phyloP scores from a whole-genome alignment of 2,113 vertebrate species.

The Ardeotis arabs region DNA sequence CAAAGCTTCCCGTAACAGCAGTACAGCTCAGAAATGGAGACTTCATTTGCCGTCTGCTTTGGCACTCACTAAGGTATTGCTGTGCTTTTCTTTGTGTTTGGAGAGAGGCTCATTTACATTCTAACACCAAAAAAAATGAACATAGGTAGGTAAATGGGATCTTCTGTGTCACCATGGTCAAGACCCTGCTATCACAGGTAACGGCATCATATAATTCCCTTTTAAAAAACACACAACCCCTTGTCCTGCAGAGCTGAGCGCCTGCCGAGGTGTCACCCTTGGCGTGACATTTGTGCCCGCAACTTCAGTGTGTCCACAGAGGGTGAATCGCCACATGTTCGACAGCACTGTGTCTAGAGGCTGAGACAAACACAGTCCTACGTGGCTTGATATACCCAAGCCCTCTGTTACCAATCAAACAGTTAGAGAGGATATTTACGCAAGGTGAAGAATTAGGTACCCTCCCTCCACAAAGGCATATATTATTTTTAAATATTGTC shows the following conservation, averaged over 20 bases:
- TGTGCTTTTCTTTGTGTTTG: not conserved
- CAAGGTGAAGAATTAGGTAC: not conserved
- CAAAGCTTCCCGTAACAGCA: not conserved
- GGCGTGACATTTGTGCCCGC: not conserved
- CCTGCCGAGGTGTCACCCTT: not conserved
- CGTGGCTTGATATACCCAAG: not conserved
- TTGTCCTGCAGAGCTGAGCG: not conserved
- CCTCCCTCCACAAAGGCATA: not conserved
- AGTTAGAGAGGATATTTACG: not conserved
- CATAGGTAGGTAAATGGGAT: not conserved
- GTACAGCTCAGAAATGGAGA: not conserved
- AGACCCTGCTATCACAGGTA: not conserved
- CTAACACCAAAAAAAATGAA: not conserved
- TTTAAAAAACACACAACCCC: accelerated
- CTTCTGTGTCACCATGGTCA: not conserved
- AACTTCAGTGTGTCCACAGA: not conserved
- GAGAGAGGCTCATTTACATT: not conserved
- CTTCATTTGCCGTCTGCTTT: not conserved
- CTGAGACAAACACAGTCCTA: not conserved
- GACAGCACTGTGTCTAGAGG: accelerated
- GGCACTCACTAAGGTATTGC: not conserved
- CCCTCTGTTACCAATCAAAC: not conserved
- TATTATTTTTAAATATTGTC: too few relatives aligned
- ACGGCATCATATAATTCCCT: not conserved
- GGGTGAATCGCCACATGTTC: accelerated